phyloP scores from a whole-genome alignment of 1,140 invertebrate genomes.

The Lepidotrigona ventralis region DNA sequence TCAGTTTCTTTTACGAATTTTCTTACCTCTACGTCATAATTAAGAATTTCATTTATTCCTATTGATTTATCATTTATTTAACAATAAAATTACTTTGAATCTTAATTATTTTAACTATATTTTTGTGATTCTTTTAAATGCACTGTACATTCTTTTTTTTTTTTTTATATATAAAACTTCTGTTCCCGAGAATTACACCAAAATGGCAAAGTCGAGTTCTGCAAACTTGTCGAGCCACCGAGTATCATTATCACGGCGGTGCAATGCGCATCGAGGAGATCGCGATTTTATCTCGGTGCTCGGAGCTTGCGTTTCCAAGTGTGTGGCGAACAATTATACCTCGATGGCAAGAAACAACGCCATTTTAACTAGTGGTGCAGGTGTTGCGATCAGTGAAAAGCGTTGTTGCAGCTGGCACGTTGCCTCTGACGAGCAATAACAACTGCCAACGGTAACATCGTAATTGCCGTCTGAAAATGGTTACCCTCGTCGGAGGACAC shows the following conservation, averaged over 20 bases:
- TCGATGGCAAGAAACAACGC: slow-evolving; percentile 13
- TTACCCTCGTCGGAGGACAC: background rate
- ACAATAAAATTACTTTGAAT: no score
- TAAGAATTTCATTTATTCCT: no score
- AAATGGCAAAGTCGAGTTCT: background rate
- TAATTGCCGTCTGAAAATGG: slow-evolving; percentile 7
- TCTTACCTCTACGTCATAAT: no score
- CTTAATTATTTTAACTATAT: no score
- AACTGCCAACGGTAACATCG: background rate
- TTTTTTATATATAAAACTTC: background rate
- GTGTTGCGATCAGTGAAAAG: slow-evolving; percentile 35
- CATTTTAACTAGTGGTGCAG: slow-evolving; percentile 41
- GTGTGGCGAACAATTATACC: slow-evolving; percentile 27
- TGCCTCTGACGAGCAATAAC: slow-evolving; percentile 29
- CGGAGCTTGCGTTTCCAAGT: slow-evolving; percentile 14
- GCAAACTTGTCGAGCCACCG: no score
- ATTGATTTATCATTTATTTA: no score
- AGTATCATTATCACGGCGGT: background rate
- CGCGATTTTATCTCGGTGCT: background rate
- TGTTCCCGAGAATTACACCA: background rate
- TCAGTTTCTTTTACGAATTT: no score
- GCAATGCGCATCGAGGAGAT: slow-evolving; percentile 2
- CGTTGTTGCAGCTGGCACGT: slow-evolving; percentile 28
- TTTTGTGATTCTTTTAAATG: no score
- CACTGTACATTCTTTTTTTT: no score